phyloP scores from a whole-genome alignment of 2,797 vertebrate genomes.

The Rhinatrema bivittatum region DNA sequence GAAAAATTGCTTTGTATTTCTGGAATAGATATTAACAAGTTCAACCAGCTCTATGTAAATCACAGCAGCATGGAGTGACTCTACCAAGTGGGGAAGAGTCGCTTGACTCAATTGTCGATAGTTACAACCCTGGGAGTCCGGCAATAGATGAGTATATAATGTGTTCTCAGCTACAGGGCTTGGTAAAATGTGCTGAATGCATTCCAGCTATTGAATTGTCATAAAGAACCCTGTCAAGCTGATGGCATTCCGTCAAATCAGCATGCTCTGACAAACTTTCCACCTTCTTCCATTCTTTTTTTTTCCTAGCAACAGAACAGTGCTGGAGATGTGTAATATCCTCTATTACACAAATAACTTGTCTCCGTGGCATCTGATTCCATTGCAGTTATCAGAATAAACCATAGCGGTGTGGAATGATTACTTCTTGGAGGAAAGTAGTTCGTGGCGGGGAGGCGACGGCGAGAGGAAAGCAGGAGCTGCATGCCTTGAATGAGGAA shows the following conservation, averaged over 20 bases:
- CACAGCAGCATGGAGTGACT: not conserved
- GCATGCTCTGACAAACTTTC: conserved; percentile 5
- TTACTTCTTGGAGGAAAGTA: not conserved
- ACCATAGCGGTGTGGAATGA: not conserved
- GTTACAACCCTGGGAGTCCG: not conserved
- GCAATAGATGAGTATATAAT: conserved; percentile 3
- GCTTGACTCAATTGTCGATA: conserved; percentile 8
- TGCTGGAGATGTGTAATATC: not conserved
- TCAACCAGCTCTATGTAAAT: conserved; percentile 31
- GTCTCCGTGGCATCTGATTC: not conserved
- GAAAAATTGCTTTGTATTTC: conserved; percentile 9
- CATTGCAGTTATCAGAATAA: no score
- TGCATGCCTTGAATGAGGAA: no score
- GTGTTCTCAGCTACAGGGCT: not conserved
- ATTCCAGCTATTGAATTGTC: conserved; percentile 18
- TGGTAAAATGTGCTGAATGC: conserved; percentile 13
- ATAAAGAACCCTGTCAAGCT: conserved; percentile 23
- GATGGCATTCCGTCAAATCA: conserved; percentile 13
- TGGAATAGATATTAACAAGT: conserved; percentile 29
- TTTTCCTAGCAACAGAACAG: not conserved
- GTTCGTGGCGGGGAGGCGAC: not conserved
- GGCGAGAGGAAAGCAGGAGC: no score
- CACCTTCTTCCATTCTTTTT: not conserved
- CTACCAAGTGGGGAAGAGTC: not conserved
- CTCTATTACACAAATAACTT: not conserved